Percentiles rank a stretch among this genome's conserved stretches.
Evolutionary conservation across 2,888 invertebrate genomes (phyloP).

Genomic region (Opisthograptis luteolata): DNA sequence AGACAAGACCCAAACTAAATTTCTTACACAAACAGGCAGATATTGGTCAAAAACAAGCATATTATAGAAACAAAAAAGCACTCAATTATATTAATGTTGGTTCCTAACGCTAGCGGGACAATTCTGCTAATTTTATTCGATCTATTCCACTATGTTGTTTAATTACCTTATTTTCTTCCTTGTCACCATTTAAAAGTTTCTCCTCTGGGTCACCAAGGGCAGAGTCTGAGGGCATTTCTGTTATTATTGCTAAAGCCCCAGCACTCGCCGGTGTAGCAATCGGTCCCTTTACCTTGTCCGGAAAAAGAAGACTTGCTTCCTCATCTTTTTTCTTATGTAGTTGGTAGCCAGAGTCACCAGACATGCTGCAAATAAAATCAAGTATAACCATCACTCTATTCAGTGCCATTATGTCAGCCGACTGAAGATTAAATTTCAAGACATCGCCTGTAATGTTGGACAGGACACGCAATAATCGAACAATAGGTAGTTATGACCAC

Average conservation of each 20-base stretch:
- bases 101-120: too few species aligned
- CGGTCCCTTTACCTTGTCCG: slow-evolving; percentile 51
- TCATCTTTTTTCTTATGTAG: slow-evolving; percentile 69
- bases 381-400: background rate
- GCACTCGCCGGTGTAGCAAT: slow-evolving; percentile 45
- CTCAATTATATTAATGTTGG: too few species aligned
- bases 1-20: too few species aligned
- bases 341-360: slow-evolving; percentile 67
- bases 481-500: slow-evolving; percentile 30
- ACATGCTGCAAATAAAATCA: slow-evolving; percentile 60
- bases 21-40: too few species aligned
- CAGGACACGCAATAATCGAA: slow-evolving; percentile 14
- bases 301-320: slow-evolving; percentile 55
- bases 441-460: slow-evolving; percentile 12
- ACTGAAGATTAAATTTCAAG: slow-evolving; percentile 22
- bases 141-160: background rate
- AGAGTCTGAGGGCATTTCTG: slow-evolving; percentile 45
- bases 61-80: too few species aligned
- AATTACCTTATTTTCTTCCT: slow-evolving; percentile 60
- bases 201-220: slow-evolving; percentile 40
- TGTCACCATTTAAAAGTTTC: slow-evolving; percentile 54
- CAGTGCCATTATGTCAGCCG: background rate
- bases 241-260: slow-evolving; percentile 36
- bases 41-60: too few species aligned
- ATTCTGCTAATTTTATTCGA: too few species aligned